phyloP scores from a whole-genome alignment of 2,797 vertebrate species.

The Kryptolebias ocellatus region DNA sequence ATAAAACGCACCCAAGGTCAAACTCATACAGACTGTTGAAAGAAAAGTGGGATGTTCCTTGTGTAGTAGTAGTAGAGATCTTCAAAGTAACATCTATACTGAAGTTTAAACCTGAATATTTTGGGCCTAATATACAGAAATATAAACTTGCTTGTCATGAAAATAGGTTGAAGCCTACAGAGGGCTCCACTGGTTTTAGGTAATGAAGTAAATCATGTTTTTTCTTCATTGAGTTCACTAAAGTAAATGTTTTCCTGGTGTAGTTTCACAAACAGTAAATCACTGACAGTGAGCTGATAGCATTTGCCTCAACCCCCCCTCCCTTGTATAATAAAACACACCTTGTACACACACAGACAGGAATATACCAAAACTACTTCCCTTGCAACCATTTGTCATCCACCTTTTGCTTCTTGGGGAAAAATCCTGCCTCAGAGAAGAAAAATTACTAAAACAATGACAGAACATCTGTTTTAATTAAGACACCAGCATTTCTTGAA shows the following conservation, averaged over 20 bases:
- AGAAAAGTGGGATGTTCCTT: conserved; percentile 1
- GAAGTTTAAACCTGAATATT: too few species aligned
- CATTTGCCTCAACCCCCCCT: conserved; percentile 53
- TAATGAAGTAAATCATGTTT: conserved; percentile 55
- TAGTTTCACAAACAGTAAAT: conserved; percentile 73
- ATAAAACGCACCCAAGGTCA: conserved; percentile 18
- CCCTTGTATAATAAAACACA: conserved; percentile 46
- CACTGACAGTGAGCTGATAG: conserved; percentile 58
- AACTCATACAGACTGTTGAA: conserved; percentile 8
- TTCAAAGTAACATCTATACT: too few species aligned
- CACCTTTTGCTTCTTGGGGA: conserved; percentile 50
- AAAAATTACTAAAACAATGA: conserved; percentile 33
- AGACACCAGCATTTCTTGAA: too few species aligned
- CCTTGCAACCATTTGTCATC: conserved; percentile 76
- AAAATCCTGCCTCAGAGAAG: conserved; percentile 39
- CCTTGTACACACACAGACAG: conserved; percentile 32
- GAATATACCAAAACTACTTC: conserved; percentile 75
- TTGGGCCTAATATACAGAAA: too few species aligned
- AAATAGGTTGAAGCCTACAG: conserved; percentile 25
- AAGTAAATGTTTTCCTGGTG: conserved; percentile 58
- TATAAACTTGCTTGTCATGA: conserved; percentile 1
- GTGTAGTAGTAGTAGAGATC: too few species aligned
- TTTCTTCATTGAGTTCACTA: conserved; percentile 37
- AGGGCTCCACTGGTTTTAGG: conserved; percentile 38
- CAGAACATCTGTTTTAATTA: too few species aligned